Evolutionary conservation across 2,113 vertebrate species (phyloP).

Genomic region (Aegithalos caudatus): DNA sequence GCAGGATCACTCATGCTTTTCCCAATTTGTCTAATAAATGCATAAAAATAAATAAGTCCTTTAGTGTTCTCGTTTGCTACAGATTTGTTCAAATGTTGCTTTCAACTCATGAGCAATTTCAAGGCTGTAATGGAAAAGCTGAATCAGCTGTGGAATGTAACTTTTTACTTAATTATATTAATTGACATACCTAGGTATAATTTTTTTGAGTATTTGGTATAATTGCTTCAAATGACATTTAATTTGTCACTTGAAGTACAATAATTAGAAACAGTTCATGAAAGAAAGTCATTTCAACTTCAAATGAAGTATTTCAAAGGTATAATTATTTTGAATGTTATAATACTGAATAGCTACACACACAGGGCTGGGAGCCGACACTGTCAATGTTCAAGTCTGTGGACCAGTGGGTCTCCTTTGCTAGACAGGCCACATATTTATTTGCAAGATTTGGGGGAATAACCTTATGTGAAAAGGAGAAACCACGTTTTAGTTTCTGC

Average conservation of each 20-base stretch:
- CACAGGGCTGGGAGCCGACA: neutral
- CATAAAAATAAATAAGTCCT: neutral
- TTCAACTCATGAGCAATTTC: slow-evolving; percentile 27
- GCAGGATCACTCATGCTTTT: neutral
- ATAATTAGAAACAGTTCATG: slow-evolving; percentile 75
- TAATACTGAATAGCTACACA: slow-evolving; percentile 26
- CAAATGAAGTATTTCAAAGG: slow-evolving; percentile 70
- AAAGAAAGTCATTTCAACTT: slow-evolving; percentile 72
- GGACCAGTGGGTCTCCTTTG: neutral
- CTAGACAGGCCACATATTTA: neutral
- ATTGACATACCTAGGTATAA: slow-evolving; percentile 70
- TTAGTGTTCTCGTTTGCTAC: neutral
- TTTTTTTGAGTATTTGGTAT: slow-evolving; percentile 71
- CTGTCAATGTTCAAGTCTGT: neutral
- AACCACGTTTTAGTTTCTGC: neutral
- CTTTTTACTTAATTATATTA: slow-evolving; percentile 73
- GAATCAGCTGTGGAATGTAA: slow-evolving; percentile 59
- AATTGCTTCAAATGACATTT: slow-evolving; percentile 77
- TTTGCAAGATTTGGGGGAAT: neutral
- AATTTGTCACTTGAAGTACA: slow-evolving; percentile 76
- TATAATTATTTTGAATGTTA: slow-evolving; percentile 71
- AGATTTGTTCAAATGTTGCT: slow-evolving; percentile 21
- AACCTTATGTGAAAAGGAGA: neutral
- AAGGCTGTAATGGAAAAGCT: slow-evolving; percentile 39
- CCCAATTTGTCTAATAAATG: neutral